phyloP scores from a whole-genome alignment of 2,113 vertebrate species.

The Embiotoca jacksoni region DNA sequence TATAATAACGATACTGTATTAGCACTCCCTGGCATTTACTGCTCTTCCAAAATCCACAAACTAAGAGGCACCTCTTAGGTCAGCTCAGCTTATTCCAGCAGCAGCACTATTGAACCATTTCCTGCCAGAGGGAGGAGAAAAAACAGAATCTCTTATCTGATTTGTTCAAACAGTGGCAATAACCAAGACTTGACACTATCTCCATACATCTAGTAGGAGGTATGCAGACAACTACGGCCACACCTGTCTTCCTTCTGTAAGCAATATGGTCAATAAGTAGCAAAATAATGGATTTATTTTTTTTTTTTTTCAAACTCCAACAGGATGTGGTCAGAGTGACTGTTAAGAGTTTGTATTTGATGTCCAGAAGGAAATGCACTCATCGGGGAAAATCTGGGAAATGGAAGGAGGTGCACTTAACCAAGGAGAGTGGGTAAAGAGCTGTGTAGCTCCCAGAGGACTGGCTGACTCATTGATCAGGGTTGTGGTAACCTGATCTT shows the following conservation, averaged over 20 bases:
- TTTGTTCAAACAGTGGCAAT: slow-evolving; percentile 23
- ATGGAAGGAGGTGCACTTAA: slow-evolving; percentile 56
- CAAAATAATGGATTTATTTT: slow-evolving; percentile 8
- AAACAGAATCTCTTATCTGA: slow-evolving; percentile 46
- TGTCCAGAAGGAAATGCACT: slow-evolving; percentile 47
- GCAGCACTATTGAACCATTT: slow-evolving; percentile 43
- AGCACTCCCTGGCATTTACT: slow-evolving; percentile 36
- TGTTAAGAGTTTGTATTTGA: slow-evolving; percentile 40
- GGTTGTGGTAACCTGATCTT: slow-evolving; percentile 42
- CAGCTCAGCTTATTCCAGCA: slow-evolving; percentile 29
- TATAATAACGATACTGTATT: slow-evolving; percentile 2
- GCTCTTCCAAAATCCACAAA: slow-evolving; percentile 56
- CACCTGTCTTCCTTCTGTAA: neutral
- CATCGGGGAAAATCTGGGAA: slow-evolving; percentile 35
- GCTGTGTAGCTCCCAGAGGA: slow-evolving; percentile 49
- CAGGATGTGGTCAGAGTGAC: slow-evolving; percentile 52
- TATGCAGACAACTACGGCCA: neutral
- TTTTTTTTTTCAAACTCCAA: slow-evolving; percentile 11
- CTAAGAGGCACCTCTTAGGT: slow-evolving; percentile 14
- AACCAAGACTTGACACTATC: slow-evolving; percentile 1
- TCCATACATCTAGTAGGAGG: slow-evolving; percentile 7
- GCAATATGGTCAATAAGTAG: slow-evolving; percentile 9
- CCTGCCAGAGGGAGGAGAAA: slow-evolving; percentile 47
- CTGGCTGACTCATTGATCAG: slow-evolving; percentile 62
- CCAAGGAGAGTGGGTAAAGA: slow-evolving; percentile 46